phyloP scores from a whole-genome alignment of 92 coral and sea anemone genomes.

The Palythoa grandiflora region DNA sequence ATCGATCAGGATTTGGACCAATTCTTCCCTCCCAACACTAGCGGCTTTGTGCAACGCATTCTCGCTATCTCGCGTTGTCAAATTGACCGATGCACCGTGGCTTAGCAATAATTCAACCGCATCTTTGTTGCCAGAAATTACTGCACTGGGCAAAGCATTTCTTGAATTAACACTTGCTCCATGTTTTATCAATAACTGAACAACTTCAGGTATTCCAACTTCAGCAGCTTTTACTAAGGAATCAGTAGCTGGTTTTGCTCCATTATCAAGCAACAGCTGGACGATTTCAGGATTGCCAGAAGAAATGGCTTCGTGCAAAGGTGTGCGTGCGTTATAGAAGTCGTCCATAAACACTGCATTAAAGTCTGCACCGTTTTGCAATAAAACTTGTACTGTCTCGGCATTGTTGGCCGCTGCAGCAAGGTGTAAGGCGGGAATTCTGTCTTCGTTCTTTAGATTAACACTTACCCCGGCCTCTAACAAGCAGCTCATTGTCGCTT shows the following conservation, averaged over 20 bases:
- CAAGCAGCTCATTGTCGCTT: neutral
- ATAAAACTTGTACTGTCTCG: conserved; percentile 14
- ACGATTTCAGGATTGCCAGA: neutral
- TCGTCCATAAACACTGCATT: neutral
- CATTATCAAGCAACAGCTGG: neutral
- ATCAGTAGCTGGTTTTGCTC: neutral
- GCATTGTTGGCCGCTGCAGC: conserved; percentile 8
- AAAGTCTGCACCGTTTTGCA: neutral
- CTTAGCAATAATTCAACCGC: neutral
- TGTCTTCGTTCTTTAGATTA: neutral
- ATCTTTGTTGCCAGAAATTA: neutral
- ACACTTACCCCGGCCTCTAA: neutral
- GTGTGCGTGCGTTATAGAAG: neutral
- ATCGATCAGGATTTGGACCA: neutral
- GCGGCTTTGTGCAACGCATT: conserved; percentile 34
- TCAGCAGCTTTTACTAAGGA: neutral
- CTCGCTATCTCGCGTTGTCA: conserved; percentile 12
- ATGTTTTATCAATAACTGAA: neutral
- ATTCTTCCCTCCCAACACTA: neutral
- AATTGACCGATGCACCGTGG: conserved; percentile 13
- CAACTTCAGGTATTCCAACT: neutral
- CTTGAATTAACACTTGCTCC: neutral
- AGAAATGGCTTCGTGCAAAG: conserved; percentile 18
- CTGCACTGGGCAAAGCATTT: neutral
- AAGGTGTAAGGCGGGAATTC: neutral